Percentiles rank a stretch among this genome's conserved stretches.
Conservation (phyloP, 2,888 invertebrate species). For the Adineta ricciae region DNA sequence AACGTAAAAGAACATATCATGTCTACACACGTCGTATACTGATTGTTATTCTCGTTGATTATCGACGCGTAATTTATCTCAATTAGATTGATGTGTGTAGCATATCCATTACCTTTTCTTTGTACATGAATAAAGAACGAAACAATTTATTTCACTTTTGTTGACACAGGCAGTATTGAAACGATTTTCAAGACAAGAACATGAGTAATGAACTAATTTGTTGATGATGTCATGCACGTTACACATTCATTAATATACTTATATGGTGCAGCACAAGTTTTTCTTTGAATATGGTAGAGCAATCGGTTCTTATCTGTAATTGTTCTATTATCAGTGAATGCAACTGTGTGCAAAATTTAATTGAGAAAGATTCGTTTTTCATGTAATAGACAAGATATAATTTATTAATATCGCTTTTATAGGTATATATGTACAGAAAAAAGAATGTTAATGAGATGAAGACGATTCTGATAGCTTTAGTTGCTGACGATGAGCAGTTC, state of each 20-base stretch:
- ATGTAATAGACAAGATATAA: neutral
- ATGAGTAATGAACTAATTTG: slow-evolving; percentile 4
- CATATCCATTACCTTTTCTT: neutral
- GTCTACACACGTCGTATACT: neutral
- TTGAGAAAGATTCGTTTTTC: neutral
- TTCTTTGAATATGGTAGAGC: too few relatives aligned
- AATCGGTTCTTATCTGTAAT: too few relatives aligned
- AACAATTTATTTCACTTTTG: neutral
- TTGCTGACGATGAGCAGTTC: neutral
- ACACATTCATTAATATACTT: neutral
- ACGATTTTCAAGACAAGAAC: neutral
- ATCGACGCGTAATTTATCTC: neutral
- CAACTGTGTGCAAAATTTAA: too few relatives aligned
- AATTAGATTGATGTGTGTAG: neutral
- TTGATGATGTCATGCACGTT: neutral
- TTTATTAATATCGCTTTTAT: neutral
- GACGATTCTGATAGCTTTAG: neutral
- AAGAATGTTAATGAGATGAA: neutral
- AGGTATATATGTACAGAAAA: neutral
- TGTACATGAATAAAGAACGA: neutral
- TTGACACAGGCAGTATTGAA: neutral
- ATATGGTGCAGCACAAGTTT: neutral
- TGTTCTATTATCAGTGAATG: too few relatives aligned
- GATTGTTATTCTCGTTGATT: neutral
- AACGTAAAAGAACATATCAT: neutral